phyloP scores from a whole-genome alignment of 2,888 invertebrate genomes.

The Entomobrya proxima region DNA sequence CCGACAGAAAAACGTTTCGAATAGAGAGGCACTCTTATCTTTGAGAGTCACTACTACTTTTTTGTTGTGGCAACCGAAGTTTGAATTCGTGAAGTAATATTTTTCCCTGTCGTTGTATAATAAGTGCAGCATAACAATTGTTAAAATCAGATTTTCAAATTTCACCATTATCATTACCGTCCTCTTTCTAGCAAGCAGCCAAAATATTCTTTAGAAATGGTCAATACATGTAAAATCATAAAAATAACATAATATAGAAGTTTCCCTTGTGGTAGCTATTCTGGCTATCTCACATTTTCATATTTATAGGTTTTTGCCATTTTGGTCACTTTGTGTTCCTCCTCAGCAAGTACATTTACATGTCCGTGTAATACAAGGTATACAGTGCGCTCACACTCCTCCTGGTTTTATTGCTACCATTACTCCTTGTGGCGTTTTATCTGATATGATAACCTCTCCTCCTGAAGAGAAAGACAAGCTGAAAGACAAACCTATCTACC shows the following conservation, averaged over 20 bases:
- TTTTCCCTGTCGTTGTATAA: not conserved
- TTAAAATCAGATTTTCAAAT: not conserved
- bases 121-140: too few species aligned
- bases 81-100: not conserved
- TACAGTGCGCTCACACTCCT: not conserved
- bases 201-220: too few species aligned
- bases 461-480: not conserved
- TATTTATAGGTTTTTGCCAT: conserved; percentile 1
- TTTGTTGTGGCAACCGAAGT: not conserved
- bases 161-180: not conserved
- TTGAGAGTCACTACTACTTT: too few species aligned
- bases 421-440: conserved; percentile 27
- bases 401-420: conserved; percentile 16
- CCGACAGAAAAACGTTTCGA: conserved; percentile 5
- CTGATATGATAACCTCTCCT: conserved; percentile 30
- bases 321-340: conserved; percentile 23
- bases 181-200: too few species aligned
- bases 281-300: too few species aligned
- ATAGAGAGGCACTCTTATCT: not conserved
- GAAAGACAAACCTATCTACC: not conserved
- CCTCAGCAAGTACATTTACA: too few species aligned
- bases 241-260: too few species aligned
- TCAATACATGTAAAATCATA: not conserved
- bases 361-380: not conserved
- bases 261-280: too few species aligned